These are phyloP conservation scores for Triplophysa yarkandensis DNA, from an alignment of 2,797 vertebrate species.

Conservation along the genomic window DNA sequence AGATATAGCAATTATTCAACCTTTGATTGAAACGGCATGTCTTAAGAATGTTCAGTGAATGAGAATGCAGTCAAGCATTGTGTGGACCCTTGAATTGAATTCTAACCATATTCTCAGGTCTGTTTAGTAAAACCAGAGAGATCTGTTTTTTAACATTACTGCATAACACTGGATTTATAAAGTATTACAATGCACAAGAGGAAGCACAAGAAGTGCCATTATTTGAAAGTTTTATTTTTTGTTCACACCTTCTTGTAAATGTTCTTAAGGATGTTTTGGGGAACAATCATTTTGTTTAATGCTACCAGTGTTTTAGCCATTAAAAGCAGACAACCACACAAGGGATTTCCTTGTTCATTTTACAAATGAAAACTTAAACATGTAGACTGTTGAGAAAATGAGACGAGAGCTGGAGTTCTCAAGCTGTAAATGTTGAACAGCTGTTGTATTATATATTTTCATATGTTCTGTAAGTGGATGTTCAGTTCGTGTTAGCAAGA, in stretches of 20 bases:
- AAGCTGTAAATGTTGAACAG: constrained; percentile 46
- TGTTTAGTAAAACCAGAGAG: constrained; percentile 1
- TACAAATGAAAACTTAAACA: constrained; percentile 32
- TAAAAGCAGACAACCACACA: constrained; percentile 10
- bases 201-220: constrained; percentile 38
- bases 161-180: constrained; percentile 28
- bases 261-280: neutral
- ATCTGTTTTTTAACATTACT: neutral
- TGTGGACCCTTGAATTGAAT: neutral
- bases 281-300: neutral
- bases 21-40: constrained; percentile 6
- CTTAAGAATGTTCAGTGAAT: neutral
- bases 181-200: constrained; percentile 36
- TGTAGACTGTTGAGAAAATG: constrained; percentile 36
- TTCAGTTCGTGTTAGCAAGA: constrained; percentile 11
- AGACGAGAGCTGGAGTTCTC: constrained; percentile 53
- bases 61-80: neutral
- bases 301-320: neutral
- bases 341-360: neutral
- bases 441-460: constrained; percentile 22
- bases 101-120: constrained; percentile 48
- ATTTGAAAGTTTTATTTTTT: neutral
- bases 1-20: constrained; percentile 11
- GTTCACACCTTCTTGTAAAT: neutral
- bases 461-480: constrained; percentile 25